Evolutionary conservation across 2,113 vertebrate genomes (phyloP).

Genomic region (Oryctolagus cuniculus): DNA sequence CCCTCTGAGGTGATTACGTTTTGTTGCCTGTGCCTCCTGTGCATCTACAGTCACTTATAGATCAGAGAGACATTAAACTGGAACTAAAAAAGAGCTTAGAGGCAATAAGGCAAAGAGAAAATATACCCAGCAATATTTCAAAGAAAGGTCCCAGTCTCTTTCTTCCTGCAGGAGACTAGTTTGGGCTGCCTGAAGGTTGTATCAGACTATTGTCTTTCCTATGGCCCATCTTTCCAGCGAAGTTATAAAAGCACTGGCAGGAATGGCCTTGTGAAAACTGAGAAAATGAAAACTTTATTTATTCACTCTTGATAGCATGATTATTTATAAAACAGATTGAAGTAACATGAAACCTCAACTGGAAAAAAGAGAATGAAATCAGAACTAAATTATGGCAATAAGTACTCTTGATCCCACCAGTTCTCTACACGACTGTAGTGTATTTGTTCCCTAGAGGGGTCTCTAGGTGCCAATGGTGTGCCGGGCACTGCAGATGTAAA

Average conservation of each 20-base stretch:
- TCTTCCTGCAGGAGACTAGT: constrained; percentile 42
- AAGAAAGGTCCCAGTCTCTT: constrained; percentile 26
- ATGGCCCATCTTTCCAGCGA: neutral
- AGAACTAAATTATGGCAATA: constrained; percentile 53
- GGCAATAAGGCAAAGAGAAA: neutral
- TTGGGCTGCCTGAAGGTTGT: neutral
- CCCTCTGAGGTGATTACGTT: neutral
- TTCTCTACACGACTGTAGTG: neutral
- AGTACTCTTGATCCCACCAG: neutral
- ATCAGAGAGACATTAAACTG: neutral
- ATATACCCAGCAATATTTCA: neutral
- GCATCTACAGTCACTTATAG: neutral
- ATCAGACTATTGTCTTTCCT: constrained; percentile 20
- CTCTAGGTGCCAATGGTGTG: neutral
- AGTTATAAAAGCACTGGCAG: constrained; percentile 20
- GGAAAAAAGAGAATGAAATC: neutral
- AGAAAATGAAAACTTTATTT: constrained; percentile 49
- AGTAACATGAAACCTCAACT: constrained; percentile 5
- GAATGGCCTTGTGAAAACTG: constrained; percentile 51
- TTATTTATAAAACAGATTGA: constrained; percentile 25
- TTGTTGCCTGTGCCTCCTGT: constrained; percentile 18
- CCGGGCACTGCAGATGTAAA: neutral
- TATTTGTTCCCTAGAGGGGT: constrained; percentile 28
- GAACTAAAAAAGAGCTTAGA: constrained; percentile 22
- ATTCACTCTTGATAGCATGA: constrained; percentile 37